These are phyloP conservation scores for Falco novaeseelandiae DNA, from an alignment of 2,797 vertebrate genomes.

Conservation along the genomic window DNA sequence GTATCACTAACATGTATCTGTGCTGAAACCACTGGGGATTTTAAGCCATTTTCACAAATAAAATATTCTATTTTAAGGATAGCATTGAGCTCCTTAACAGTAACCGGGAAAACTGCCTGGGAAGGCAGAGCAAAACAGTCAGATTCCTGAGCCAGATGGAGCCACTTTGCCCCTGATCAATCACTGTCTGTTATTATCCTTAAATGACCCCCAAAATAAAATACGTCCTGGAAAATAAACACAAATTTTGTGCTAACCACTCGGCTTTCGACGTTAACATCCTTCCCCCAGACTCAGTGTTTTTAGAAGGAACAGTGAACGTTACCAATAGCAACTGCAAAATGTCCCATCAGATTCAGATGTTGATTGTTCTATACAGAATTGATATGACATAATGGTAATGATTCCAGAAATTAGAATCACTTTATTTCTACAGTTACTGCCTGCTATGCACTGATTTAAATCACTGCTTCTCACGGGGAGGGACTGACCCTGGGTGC, in stretches of 20 bases:
- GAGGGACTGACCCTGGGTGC: not conserved
- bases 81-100: not conserved
- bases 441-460: not conserved
- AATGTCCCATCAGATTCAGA: conserved; percentile 55
- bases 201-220: conserved; percentile 30
- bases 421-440: not conserved
- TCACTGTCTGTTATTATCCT: conserved; percentile 52
- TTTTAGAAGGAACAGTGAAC: conserved; percentile 48
- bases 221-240: not conserved
- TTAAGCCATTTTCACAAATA: conserved; percentile 16
- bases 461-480: not conserved
- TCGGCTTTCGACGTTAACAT: not conserved
- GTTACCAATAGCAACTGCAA: conserved; percentile 66
- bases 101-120: not conserved
- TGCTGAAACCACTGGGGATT: not conserved
- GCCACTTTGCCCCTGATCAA: conserved; percentile 46
- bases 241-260: not conserved
- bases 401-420: conserved; percentile 51
- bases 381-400: conserved; percentile 36
- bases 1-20: not conserved
- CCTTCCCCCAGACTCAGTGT: conserved; percentile 29
- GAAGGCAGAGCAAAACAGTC: not conserved
- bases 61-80: conserved; percentile 40
- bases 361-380: conserved; percentile 40
- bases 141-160: conserved; percentile 29